These are phyloP conservation scores for Pseudomyrmex flavicornis DNA, from an alignment of 1,140 invertebrate genomes.

Conservation along the genomic window DNA sequence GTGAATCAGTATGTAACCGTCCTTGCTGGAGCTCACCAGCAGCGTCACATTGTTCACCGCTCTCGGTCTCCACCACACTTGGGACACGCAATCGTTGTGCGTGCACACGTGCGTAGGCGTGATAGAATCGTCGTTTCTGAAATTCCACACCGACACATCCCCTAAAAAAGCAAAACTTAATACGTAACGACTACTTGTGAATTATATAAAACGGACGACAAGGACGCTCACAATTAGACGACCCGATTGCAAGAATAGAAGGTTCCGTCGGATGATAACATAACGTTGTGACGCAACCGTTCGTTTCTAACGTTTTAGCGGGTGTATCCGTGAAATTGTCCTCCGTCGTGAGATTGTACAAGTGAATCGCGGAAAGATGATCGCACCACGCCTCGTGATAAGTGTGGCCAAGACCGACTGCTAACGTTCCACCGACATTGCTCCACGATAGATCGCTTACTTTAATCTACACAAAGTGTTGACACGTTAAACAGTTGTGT, in stretches of 20 bases:
- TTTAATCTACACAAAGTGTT: constrained; percentile 78
- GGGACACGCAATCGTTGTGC: constrained; percentile 80
- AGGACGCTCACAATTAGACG: constrained; percentile 80
- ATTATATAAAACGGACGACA: neutral
- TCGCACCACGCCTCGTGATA: constrained; percentile 83
- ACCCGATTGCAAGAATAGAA: constrained; percentile 82
- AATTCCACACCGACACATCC: constrained; percentile 84
- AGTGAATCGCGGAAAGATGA: constrained; percentile 80
- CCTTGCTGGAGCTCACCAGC: constrained; percentile 79
- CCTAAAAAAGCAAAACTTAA: constrained; percentile 68
- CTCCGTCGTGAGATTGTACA: constrained; percentile 80
- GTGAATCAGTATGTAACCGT: constrained; percentile 81
- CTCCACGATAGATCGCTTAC: constrained; percentile 83
- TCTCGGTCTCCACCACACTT: constrained; percentile 80
- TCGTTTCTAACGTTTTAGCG: constrained; percentile 78
- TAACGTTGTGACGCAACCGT: constrained; percentile 80
- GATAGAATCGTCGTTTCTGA: constrained; percentile 78
- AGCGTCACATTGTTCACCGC: constrained; percentile 76
- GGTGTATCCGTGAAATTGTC: constrained; percentile 75
- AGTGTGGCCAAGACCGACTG: constrained; percentile 75
- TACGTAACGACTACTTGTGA: neutral
- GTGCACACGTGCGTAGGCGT: constrained; percentile 77
- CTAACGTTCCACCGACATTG: constrained; percentile 81
- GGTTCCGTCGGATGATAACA: constrained; percentile 83
- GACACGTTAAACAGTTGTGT: neutral